Evolutionary conservation across 2,888 invertebrate species (phyloP), one percentile per base, ranked within the genome.

Genomic region (Kuschelorhynchus macadamiae): DNA sequence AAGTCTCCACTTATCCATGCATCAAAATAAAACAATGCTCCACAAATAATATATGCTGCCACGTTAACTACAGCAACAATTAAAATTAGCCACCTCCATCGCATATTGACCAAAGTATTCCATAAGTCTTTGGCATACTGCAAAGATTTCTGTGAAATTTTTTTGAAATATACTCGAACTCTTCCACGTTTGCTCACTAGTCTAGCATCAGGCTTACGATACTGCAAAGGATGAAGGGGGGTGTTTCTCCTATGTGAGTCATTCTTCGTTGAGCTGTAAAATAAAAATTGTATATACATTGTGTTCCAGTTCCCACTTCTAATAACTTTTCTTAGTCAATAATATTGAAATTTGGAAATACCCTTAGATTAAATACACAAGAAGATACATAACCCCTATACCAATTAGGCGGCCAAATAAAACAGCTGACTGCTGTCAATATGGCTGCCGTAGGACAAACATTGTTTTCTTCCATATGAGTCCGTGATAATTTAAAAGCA

Each of bases 181-280:
- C 89, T 88, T 69, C 77, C 77, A 39, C 74, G 56, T 66, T 76
- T 77, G 50, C 61, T 74, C 53, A 76, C 88, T 87, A 83, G 88
- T 87, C 76, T 60, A 42, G 67, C 52, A 25, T 75, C 65, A 32
- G 32, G 57, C 18, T 65, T 60, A 4, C 52, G 42, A 41, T 52
- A 47, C 1, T 41, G 16, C 16, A 56, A 33, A 18, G 32, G 33
- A n/a, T 30, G 53, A 18, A 67, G 12, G 2, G 70, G 62, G 3
- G 49, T 60, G 32, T 70, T 70, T 46, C 70, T 25, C 41, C 70
- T 67, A 7, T 67, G 49, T 2, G 53, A 20, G 20, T 67, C 60
- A 59, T 67, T 42, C 57, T 53, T 62, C 8, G 25, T 18, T 18
- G 20, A 63, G 18, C 62, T 56, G 20, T 33, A 50, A 63, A 33